Evolutionary conservation across 2,113 vertebrate genomes (phyloP), one percentile per base, ranked within the genome.

Genomic region (Gambusia affinis): DNA sequence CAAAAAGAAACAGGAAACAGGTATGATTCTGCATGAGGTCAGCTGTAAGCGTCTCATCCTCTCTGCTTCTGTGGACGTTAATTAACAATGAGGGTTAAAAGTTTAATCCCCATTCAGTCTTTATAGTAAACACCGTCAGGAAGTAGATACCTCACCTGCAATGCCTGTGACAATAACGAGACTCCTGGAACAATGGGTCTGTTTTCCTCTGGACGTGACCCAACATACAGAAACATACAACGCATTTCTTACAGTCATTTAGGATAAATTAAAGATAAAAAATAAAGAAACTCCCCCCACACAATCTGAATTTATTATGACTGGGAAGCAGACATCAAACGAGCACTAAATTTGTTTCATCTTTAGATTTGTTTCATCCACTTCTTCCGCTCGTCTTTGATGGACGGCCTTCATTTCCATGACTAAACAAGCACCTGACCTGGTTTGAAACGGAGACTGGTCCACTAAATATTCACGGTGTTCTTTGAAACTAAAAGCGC

Each of bases 31-130:
- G 29, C 31, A 33, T 1, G 68, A 84, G 68, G 60, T 73, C 69
- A 76, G 6, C 60, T 42, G 51, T 54, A 28, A 72, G 28, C 60
- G 6, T 0, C 37, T 60, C 8, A 1, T 35, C 62, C 62, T 44
- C 66, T 24, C 75, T 27, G 57, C 54, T 65, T 74, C 71, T 37
- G n/a, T 33, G 51, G 35, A 80, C 74, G 75, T 89, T 85, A 87
- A 90, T 85, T 85, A 42, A 83, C 85, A 88, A 90, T 80, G 81
- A 89, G 84, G 67, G 86, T 73, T 89, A 81, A 90, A 92, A 90
- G 79, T 79, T 39, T 73, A 60, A 84, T 88, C 79, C 80, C 85
- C 84, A 83, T 83, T 80, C 6, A 28, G 67, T 61, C 81, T 80
- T 89, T 84, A 85, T n/a, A 85, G 74, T 79, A 79, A 89, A 88